Evolutionary conservation across 1,140 invertebrate genomes (phyloP).

Genomic region (Stegodyphus dumicola): DNA sequence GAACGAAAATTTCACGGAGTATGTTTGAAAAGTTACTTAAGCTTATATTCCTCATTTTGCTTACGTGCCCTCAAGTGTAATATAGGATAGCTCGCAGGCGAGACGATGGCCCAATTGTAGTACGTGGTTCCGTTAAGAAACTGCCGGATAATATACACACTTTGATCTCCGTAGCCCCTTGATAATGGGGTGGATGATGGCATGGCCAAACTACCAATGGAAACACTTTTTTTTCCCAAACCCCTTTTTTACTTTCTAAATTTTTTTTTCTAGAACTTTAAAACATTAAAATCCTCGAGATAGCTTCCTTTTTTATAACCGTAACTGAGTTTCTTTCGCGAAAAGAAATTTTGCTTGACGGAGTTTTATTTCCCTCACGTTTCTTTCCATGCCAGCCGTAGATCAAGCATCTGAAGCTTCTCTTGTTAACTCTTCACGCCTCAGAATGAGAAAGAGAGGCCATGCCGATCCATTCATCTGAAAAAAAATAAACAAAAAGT

Average conservation of each 20-base stretch:
- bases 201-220: constrained; percentile 28
- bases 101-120: constrained; percentile 17
- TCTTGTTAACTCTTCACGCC: constrained; percentile 35
- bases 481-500: too few species aligned
- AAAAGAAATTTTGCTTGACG: constrained; percentile 18
- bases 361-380: constrained; percentile 42
- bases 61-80: neutral
- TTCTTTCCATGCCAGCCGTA: neutral
- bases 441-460: neutral
- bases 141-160: constrained; percentile 43
- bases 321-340: constrained; percentile 30
- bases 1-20: too few species aligned
- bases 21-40: neutral
- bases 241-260: constrained; percentile 8
- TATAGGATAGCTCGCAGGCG: constrained; percentile 6
- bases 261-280: neutral
- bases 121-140: constrained; percentile 42
- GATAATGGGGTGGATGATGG: constrained; percentile 48
- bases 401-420: neutral
- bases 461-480: neutral
- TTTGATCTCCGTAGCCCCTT: constrained; percentile 43
- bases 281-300: constrained; percentile 35
- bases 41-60: neutral
- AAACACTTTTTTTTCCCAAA: constrained; percentile 14
- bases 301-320: constrained; percentile 20